Base-by-base conservation (phyloP, 53 echinoderm and acorn worm genomes). In the Echinometra lucunter region DNA sequence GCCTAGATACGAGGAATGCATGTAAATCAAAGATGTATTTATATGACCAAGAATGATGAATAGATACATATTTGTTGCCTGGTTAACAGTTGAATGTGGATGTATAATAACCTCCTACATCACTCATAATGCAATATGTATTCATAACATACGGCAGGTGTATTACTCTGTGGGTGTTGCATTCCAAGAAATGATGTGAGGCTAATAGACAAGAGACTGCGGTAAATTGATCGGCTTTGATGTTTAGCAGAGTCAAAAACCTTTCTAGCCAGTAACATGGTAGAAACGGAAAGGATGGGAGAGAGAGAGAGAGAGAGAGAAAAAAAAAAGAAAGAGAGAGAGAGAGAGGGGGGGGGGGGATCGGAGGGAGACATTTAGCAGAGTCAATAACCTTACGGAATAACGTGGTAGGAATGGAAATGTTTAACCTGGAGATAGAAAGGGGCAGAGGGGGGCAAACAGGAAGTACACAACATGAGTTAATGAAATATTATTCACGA, bases 221-320 rank as follows among this genome's bases (percentile, higher is more conserved):
- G 42, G 78, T 42, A 78, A 78, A 78, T 78, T 78, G 78, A 78
- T 78, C 78, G 78, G 78, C 38, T 78, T 40, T 16, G 78, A 18
- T 78, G 38, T 78, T 78, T 42, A 78, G 78, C 78, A 11, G 38
- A 38, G 78, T 78, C 78, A 38, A 38, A 23, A 78, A 17, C 78
- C 5, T 78, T n/a, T n/a, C n/a, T 18, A 30, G 42, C 6, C 40
- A 35, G 42, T 78, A 78, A 78, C 78, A 78, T 78, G 78, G 5
- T 78, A 8, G 78, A 42, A 10, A 78, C 42, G 16, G 18, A 8
- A 23, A 78, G 38, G 78, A 78, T 21, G 40, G 19, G 18, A 1
- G 35, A 72, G 72, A 10, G 35, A 13, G 72, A 63, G 63, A 23
- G 21, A 63, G 63, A 63, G 63, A 63, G 63, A 63, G 67, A 30